phyloP scores from a whole-genome alignment of 2,888 invertebrate genomes.

The Tanaodytes sp. region DNA sequence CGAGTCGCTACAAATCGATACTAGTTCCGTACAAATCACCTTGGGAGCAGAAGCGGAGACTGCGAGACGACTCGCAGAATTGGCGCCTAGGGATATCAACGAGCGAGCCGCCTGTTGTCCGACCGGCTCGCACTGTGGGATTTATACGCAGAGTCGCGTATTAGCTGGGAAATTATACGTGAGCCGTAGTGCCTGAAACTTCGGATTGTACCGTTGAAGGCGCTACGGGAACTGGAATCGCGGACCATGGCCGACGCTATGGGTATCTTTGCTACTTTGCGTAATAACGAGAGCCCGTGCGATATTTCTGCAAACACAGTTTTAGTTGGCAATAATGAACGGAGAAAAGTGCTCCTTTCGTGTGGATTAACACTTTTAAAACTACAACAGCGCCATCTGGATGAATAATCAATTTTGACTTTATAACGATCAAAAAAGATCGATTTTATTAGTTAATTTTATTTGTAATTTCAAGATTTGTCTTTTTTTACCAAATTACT shows the following conservation, averaged over 20 bases:
- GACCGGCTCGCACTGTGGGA: conserved; percentile 33
- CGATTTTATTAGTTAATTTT: too few species aligned
- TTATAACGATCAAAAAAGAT: too few species aligned
- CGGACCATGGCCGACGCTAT: conserved; percentile 34
- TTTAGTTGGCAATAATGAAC: conserved; percentile 42
- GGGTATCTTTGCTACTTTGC: conserved; percentile 42
- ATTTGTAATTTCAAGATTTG: too few species aligned
- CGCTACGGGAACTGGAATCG: conserved; percentile 45
- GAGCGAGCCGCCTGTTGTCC: too few species aligned
- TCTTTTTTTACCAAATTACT: too few species aligned
- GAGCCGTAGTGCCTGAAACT: conserved; percentile 46
- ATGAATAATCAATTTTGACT: too few species aligned
- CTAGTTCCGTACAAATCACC: conserved; percentile 53
- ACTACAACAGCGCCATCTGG: too few species aligned
- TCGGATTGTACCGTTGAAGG: conserved; percentile 53
- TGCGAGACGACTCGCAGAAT: too few species aligned
- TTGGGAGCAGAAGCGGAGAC: conserved; percentile 31
- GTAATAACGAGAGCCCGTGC: conserved; percentile 38
- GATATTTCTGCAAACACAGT: conserved; percentile 43
- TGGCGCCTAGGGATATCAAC: conserved; percentile 55
- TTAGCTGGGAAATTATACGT: conserved; percentile 53
- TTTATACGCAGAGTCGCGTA: conserved; percentile 50
- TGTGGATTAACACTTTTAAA: too few species aligned
- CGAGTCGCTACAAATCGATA: conserved; percentile 53
- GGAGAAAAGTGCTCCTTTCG: too few species aligned